Evolutionary conservation across 2,888 invertebrate genomes (phyloP).

Genomic region (Dysmachus trigonus): DNA sequence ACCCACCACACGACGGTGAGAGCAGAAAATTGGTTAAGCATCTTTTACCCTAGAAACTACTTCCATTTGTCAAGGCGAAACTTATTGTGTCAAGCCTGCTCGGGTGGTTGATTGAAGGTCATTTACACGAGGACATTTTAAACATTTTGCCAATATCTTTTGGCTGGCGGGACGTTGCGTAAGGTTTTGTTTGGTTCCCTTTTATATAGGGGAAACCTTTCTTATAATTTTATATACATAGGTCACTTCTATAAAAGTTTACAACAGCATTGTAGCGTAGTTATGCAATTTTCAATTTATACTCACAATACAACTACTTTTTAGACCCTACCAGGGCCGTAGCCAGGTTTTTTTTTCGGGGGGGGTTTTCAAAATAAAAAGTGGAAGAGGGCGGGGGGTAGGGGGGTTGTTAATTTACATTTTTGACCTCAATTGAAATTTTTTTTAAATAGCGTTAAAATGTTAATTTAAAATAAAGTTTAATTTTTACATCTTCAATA

Average conservation of each 20-base stretch:
- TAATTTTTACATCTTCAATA: too few species aligned
- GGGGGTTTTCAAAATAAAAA: too few species aligned
- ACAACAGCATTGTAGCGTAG: not conserved
- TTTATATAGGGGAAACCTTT: not conserved
- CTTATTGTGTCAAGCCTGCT: conserved; percentile 1
- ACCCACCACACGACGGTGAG: not conserved
- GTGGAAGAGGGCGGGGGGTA: too few species aligned
- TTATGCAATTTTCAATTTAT: too few species aligned
- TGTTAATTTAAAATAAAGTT: too few species aligned
- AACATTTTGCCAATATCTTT: not conserved
- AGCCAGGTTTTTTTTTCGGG: too few species aligned
- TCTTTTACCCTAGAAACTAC: not conserved
- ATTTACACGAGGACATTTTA: conserved; percentile 3
- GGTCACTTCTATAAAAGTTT: too few species aligned
- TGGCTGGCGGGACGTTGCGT: not conserved
- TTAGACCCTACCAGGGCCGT: too few species aligned
- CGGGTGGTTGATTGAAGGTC: not conserved
- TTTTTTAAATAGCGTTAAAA: too few species aligned
- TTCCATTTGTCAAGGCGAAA: conserved; percentile 22
- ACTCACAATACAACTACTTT: too few species aligned
- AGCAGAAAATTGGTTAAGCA: not conserved
- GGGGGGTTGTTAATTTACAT: too few species aligned
- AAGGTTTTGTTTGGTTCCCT: not conserved
- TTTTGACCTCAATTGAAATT: too few species aligned
- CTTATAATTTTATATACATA: not conserved